A percentile compares a stretch with the other conserved stretches of the same genome.
phyloP scores from a whole-genome alignment of 2,797 vertebrate species.

The Phataginus tetradactyla region DNA sequence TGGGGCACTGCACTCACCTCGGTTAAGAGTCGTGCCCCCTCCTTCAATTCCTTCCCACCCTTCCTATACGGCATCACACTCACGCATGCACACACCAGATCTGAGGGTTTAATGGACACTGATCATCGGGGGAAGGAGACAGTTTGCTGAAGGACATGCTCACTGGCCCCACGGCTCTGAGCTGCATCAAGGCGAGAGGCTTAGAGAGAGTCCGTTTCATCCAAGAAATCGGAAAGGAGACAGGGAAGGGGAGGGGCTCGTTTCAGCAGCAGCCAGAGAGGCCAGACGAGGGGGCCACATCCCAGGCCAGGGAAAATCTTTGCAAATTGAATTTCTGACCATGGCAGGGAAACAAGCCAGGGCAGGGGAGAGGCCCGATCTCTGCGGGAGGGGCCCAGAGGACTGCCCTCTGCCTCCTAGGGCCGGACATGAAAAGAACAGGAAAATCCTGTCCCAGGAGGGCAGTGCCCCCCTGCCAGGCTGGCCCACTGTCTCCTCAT shows the following conservation, averaged over 20 bases:
- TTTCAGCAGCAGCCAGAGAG: slow-evolving; percentile 27
- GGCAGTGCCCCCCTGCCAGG: not conserved
- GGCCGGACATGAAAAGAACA: not conserved
- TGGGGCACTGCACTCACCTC: not conserved
- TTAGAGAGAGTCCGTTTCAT: slow-evolving; percentile 77
- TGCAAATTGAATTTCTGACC: slow-evolving; percentile 78
- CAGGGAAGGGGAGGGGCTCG: not conserved
- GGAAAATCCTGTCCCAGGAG: not conserved
- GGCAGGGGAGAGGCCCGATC: not conserved
- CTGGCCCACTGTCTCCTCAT: not conserved
- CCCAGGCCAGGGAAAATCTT: slow-evolving; percentile 75
- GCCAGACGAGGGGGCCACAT: accelerated
- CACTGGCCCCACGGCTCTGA: slow-evolving; percentile 24
- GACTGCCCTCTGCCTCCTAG: not conserved
- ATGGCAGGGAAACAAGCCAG: slow-evolving; percentile 54
- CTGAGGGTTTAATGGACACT: not conserved
- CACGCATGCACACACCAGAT: not conserved
- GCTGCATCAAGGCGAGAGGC: slow-evolving; percentile 76
- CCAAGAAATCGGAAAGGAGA: slow-evolving; percentile 62
- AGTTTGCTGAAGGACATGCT: slow-evolving; percentile 74
- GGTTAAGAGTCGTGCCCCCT: not conserved
- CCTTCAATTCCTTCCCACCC: not conserved
- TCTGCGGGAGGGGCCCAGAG: not conserved
- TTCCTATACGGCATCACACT: not conserved
- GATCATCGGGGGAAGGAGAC: slow-evolving; percentile 30